phyloP scores from a whole-genome alignment of 2,797 vertebrate genomes.

The Sciurus carolinensis region DNA sequence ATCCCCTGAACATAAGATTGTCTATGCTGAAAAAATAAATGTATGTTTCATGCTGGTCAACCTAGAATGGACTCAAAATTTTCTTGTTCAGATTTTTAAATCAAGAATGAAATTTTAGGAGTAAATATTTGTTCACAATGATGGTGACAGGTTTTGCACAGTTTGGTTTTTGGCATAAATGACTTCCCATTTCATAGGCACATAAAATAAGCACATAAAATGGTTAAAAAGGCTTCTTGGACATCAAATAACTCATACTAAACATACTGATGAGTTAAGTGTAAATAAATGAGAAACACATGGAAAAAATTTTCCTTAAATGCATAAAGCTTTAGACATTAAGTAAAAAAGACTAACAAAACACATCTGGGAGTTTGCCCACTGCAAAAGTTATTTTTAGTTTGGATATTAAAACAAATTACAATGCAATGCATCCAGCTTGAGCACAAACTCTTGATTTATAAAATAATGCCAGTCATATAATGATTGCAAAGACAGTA shows the following conservation, averaged over 20 bases:
- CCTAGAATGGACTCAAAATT: conserved; percentile 42
- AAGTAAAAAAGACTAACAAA: conserved; percentile 83
- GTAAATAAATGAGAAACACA: conserved; percentile 86
- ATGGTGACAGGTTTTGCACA: conserved; percentile 51
- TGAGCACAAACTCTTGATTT: conserved; percentile 69
- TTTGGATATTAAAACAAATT: conserved; percentile 80
- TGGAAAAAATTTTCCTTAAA: conserved; percentile 84
- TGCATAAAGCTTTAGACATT: conserved; percentile 82
- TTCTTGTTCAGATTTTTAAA: conserved; percentile 65
- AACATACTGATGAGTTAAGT: conserved; percentile 84
- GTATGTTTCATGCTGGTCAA: background rate
- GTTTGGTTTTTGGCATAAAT: conserved; percentile 68
- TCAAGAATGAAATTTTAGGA: conserved; percentile 66
- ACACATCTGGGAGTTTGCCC: conserved; percentile 81
- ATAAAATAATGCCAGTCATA: conserved; percentile 71
- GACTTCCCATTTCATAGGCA: conserved; percentile 67
- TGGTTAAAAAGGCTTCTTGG: conserved; percentile 79
- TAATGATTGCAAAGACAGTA: conserved; percentile 54
- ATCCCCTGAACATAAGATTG: background rate
- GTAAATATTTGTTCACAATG: conserved; percentile 75
- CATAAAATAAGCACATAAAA: conserved; percentile 81
- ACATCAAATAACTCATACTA: conserved; percentile 84
- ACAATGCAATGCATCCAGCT: conserved; percentile 75
- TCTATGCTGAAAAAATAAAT: background rate
- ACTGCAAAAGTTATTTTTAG: conserved; percentile 83